Conservation (phyloP, 2,888 invertebrate genomes). For the Parascotia fuliginaria region DNA sequence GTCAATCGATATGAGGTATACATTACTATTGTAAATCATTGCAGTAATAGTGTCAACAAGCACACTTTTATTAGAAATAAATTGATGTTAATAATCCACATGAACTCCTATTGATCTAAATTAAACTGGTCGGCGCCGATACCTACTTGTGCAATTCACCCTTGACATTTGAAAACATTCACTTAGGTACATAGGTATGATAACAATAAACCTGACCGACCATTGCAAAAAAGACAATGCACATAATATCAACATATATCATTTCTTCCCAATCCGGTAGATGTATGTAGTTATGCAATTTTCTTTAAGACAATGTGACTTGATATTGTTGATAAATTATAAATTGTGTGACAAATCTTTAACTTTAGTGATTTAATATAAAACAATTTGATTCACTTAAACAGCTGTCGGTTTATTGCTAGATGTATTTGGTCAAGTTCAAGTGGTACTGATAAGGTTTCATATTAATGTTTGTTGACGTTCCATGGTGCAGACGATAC, state of each 20-base stretch:
- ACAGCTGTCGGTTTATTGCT: neutral
- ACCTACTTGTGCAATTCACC: constrained; percentile 63
- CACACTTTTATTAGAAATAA: constrained; percentile 59
- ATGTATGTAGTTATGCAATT: constrained; percentile 25
- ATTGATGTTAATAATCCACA: constrained; percentile 70
- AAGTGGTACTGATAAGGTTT: constrained; percentile 42
- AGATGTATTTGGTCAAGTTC: constrained; percentile 25
- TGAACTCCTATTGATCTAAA: constrained; percentile 78
- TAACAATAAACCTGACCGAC: neutral
- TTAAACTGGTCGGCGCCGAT: constrained; percentile 62
- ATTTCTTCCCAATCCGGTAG: constrained; percentile 9
- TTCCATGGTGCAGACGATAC: constrained; percentile 77
- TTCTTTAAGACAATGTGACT: constrained; percentile 12
- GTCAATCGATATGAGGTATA: constrained; percentile 77
- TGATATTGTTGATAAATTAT: constrained; percentile 14
- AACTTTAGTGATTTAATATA: constrained; percentile 17
- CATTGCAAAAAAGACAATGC: neutral
- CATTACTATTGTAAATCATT: constrained; percentile 42
- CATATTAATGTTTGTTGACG: constrained; percentile 48
- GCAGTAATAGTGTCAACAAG: constrained; percentile 43
- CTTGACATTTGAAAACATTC: constrained; percentile 58
- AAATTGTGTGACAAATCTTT: constrained; percentile 18
- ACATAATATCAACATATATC: constrained; percentile 1
- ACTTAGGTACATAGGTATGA: constrained; percentile 3
- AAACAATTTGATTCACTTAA: neutral